Evolutionary conservation across 1,140 invertebrate species (phyloP).

Genomic region (Melitaea cinxia): DNA sequence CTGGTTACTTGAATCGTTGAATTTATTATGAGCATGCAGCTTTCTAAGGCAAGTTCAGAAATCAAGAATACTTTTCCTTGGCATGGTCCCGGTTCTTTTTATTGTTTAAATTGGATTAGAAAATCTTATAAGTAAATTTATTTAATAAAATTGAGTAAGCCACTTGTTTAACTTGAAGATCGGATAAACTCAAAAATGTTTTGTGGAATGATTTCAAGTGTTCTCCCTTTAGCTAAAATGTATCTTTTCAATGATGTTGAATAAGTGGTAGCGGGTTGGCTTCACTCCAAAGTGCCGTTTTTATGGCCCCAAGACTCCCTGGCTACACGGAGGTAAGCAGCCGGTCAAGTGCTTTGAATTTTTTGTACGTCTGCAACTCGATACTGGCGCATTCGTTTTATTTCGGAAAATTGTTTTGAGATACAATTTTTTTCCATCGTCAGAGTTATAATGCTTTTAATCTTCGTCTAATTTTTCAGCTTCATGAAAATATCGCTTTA

Average conservation of each 20-base stretch:
- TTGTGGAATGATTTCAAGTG: slow-evolving; percentile 49
- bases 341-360: slow-evolving; percentile 59
- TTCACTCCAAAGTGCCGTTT: slow-evolving; percentile 71
- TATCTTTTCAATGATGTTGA: slow-evolving; percentile 63
- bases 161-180: not conserved
- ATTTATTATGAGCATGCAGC: slow-evolving; percentile 10
- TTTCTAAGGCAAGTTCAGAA: not conserved
- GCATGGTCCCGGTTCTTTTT: not conserved
- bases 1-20: slow-evolving; percentile 8
- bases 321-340: slow-evolving; percentile 49
- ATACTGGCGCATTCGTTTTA: slow-evolving; percentile 10
- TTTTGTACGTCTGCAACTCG: slow-evolving; percentile 58
- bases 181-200: slow-evolving; percentile 3
- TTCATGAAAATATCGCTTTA: not conserved
- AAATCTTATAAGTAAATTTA: not conserved
- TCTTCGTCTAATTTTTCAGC: not conserved
- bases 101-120: not conserved
- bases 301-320: slow-evolving; percentile 57
- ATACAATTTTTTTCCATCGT: not conserved
- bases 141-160: not conserved
- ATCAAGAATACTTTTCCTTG: not conserved
- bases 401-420: not conserved
- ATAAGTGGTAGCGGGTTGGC: slow-evolving; percentile 61
- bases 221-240: slow-evolving; percentile 61
- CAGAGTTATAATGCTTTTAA: too few species aligned